Base-by-base conservation (phyloP, 1,140 invertebrate genomes). In the Drosophila biarmipes region DNA sequence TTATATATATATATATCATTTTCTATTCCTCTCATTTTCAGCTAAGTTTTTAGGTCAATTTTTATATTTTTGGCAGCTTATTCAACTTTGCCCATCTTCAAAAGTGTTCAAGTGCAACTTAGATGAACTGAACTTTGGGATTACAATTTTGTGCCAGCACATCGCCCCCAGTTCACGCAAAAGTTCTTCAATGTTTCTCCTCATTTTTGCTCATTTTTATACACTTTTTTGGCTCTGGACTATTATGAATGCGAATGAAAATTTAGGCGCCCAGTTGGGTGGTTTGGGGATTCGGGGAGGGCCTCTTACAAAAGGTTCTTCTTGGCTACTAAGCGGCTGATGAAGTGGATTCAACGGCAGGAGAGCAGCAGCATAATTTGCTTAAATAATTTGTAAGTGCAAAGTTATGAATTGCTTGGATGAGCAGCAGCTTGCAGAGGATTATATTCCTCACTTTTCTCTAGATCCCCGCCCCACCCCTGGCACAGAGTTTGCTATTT, bases 361-460 rank as follows among this genome's bases (percentile, higher is more conserved):
- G 19, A 31, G 43, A 29, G 42, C 15, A 27, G 40, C 27, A 11
- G 54, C 54, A 76, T 76, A 76, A 76, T 76, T 76, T 76, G 73
- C 73, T 76, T 76, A 76, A 76, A 76, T 76, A 76, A 76, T 76
- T 76, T 76, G 73, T 68, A 76, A 76, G 73, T 75, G 73, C 73
- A 76, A 76, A 76, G 73, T 76, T 76, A 76, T 75, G 73, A 75
- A 75, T 75, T 75, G 73, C 73, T 75, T 37, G 62, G 62, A 51
- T 73, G 57, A 62, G 56, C 40, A 38, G 40, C 51, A 74, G 45
- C 37, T 67, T 35, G 37, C 35, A 34, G 11, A 52, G 71, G 48
- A 53, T 42, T 45, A 61, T 73, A 11, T 42, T 46, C n/a, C 21
- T 6, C 38, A 24, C 5, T 10, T 6, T 12, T 6, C 12, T 6